A percentile compares a stretch with the other conserved stretches of the same genome.
phyloP scores from a whole-genome alignment of 2,113 vertebrate species.

The Corythornis cristatus region DNA sequence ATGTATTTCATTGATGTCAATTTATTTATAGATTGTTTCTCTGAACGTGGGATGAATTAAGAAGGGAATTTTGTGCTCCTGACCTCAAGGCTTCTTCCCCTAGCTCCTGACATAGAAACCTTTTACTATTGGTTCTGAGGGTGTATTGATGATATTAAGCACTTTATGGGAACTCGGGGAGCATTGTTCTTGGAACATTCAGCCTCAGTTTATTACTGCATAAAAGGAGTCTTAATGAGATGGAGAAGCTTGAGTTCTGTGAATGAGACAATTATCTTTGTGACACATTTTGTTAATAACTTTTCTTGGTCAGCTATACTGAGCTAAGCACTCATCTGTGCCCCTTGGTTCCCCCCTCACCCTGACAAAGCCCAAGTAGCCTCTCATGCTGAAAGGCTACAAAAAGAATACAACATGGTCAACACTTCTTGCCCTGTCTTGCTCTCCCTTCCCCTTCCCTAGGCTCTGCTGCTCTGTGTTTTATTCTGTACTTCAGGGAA shows the following conservation, averaged over 20 bases:
- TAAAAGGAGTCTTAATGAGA: neutral
- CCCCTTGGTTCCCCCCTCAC: neutral
- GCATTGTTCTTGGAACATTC: neutral
- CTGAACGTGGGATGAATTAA: neutral
- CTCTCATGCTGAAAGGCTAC: neutral
- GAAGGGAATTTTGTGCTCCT: neutral
- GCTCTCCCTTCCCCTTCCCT: neutral
- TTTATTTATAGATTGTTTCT: neutral
- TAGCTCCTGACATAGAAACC: neutral
- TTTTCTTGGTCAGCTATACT: neutral
- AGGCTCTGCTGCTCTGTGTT: neutral
- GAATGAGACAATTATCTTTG: neutral
- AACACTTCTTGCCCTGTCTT: neutral
- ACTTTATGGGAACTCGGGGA: neutral
- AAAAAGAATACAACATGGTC: neutral
- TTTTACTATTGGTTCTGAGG: neutral
- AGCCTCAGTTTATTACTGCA: neutral
- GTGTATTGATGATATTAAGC: neutral
- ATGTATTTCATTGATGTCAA: neutral
- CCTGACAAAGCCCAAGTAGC: neutral
- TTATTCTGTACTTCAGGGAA: neutral
- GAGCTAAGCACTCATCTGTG: neutral
- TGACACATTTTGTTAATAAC: neutral
- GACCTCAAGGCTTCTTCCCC: neutral
- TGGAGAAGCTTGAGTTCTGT: neutral